Base-by-base conservation (phyloP, 2,797 vertebrate genomes). In the Peromyscus attwateri region DNA sequence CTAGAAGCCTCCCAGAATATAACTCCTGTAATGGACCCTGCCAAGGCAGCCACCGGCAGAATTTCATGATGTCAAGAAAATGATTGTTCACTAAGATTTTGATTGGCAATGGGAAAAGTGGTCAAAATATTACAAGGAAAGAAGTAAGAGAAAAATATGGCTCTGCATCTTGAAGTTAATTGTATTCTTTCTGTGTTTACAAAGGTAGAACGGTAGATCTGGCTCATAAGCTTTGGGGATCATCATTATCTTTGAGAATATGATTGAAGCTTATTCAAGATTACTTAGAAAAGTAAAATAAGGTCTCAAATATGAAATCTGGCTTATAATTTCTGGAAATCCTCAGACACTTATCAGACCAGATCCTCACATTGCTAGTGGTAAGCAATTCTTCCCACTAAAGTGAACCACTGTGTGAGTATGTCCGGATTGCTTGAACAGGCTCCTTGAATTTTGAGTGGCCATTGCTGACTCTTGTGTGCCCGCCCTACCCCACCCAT, bases 51-150 rank as follows among this genome's bases (percentile, higher is more conserved):
- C 64, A 76, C 88, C 71, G 95, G 3, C 10, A 89, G 64, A 17
- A 73, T 82, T 81, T 87, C 77, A 91, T 66, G 29, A 73, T 82
- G 87, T 21, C 60, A 68, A 73, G 76, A 95, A 97, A 95, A 91
- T 68, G 46, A 75, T 64, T 37, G 11, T 8, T 31, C 52, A 77
- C n/a, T 70, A 57, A 96, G 9, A 64, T 40, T 87, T 55, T 89
- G 21, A 68, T 43, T 85, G 49, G 12, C 57, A 40, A 57, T 87
- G 57, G 68, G 5, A 1, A 40, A 82, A 31, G 40, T 89, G 49
- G 14, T 92, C 46, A 87, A 71, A 93, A 82, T 82, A 34, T 49
- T 43, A 27, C 31, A 95, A 71, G 40, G 89, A 95, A 73, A 40
- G 52, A 29, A 91, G 62, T 83, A 46, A 85, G 43, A 92, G 68